Evolutionary conservation across 1,140 invertebrate species (phyloP), one percentile per base, ranked within the genome.

Genomic region (Drosophila sp.): DNA sequence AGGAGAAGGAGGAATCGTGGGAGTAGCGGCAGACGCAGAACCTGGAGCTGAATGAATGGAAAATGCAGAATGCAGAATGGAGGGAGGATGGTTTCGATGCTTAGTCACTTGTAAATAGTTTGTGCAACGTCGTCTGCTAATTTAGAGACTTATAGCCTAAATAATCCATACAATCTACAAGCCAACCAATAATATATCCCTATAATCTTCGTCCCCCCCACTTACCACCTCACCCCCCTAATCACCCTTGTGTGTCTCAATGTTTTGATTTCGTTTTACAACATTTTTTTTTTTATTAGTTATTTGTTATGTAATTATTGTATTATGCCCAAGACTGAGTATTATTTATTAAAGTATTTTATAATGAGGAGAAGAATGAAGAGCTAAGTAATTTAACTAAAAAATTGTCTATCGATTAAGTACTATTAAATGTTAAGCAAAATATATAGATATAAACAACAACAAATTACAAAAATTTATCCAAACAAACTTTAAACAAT

Each of bases 41-140:
- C 54, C 40, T 65, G 55, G 38, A 66, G 50, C 65, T 32, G 47
- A 55, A 78, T 58, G 47, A 38, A 17, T 32, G 62, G 66, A 67
- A 17, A 17, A 17, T 17, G 17, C 17, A 17, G 17, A 17, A 17
- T 17, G 17, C 17, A 17, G 17, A 17, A 17, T 17, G 40, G 27
- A 56, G 1, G 33, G 7, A n/a, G 38, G 60, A 66, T 68, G 55
- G 60, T 76, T 60, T 23, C 58, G 35, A 61, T 76, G 80, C 80
- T 84, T 84, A 84, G 80, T 84, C 80, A 84, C 66, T 83, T 84
- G 80, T 84, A 84, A 84, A 85, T 85, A 85, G 73, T 73, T 74
- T 38, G 35, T 50, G 76, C 66, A 67, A 75, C 71, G 67, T 66
- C 68, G 66, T 76, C 40, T 67, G 64, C 63, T 56, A 78, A 72